Percentiles rank a stretch among this genome's conserved stretches.
Conservation (phyloP, 2,888 invertebrate species). For the Dicranocentrus wangi region DNA sequence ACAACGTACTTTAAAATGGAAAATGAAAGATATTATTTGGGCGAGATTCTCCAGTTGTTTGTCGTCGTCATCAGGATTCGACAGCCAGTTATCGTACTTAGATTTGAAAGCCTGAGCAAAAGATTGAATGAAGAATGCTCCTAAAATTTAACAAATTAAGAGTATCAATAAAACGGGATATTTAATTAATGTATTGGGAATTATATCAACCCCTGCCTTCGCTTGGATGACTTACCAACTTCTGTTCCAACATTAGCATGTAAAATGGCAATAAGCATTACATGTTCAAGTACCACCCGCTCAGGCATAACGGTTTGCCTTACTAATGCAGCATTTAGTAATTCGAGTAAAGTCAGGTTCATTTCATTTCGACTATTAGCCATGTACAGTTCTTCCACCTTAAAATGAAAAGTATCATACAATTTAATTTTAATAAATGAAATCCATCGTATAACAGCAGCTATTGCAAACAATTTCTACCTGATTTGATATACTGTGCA, state of each 20-base stretch:
- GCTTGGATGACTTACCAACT: constrained; percentile 81
- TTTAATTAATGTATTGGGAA: no score
- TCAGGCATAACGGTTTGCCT: constrained; percentile 81
- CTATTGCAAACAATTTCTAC: no score
- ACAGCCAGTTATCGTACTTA: constrained; percentile 58
- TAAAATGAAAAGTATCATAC: no score
- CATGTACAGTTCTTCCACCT: constrained; percentile 87
- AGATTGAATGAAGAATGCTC: constrained; percentile 88
- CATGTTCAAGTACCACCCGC: constrained; percentile 87
- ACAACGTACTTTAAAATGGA: constrained; percentile 87
- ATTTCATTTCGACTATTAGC: constrained; percentile 87
- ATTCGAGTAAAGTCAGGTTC: constrained; percentile 82
- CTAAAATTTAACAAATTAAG: constrained; percentile 74
- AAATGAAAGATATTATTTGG: constrained; percentile 85
- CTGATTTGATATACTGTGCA: constrained; percentile 84
- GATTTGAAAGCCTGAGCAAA: constrained; percentile 76
- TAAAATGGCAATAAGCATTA: constrained; percentile 86
- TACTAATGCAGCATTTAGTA: constrained; percentile 84
- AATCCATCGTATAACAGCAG: no score
- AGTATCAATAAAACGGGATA: background rate
- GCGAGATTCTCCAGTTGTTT: constrained; percentile 89
- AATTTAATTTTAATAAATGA: no score
- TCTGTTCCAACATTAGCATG: constrained; percentile 94
- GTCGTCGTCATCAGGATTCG: constrained; percentile 79
- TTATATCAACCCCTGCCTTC: no score